Conservation (phyloP, 2,888 invertebrate genomes). For the Slavum lentiscoides region DNA sequence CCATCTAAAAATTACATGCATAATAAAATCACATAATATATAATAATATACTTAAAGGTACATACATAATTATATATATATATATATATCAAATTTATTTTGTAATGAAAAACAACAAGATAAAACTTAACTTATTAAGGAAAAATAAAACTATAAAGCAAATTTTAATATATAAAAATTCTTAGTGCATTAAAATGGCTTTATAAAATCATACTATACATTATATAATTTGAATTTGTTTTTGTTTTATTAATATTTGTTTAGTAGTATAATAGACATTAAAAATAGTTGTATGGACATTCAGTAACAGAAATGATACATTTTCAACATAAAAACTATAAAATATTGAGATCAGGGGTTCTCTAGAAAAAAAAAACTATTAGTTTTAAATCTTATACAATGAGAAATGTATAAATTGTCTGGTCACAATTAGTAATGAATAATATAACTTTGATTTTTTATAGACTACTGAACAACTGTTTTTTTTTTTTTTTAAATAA, state of each 20-base stretch:
- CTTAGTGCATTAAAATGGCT: conserved; percentile 48
- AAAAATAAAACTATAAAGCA: conserved; percentile 49
- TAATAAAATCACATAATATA: conserved; percentile 45
- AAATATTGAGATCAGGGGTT: conserved; percentile 52
- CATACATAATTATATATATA: conserved; percentile 43
- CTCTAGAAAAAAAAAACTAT: conserved; percentile 36
- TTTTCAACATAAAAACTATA: conserved; percentile 49
- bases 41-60: conserved; percentile 23
- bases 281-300: conserved; percentile 36
- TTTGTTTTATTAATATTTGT: conserved; percentile 13
- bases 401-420: conserved; percentile 30
- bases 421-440: conserved; percentile 21
- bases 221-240: conserved; percentile 29
- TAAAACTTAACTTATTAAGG: conserved; percentile 50
- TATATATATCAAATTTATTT: conserved; percentile 38
- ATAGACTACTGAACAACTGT: background rate
- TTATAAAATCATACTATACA: conserved; percentile 30
- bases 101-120: conserved; percentile 48
- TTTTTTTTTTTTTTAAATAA: background rate
- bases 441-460: conserved; percentile 7
- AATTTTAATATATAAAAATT: conserved; percentile 38
- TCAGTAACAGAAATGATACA: conserved; percentile 32
- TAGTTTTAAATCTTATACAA: conserved; percentile 12
- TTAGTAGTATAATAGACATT: conserved; percentile 29
- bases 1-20: conserved; percentile 51